phyloP scores from a whole-genome alignment of 2,888 invertebrate species.

The Stramonita haemastoma region DNA sequence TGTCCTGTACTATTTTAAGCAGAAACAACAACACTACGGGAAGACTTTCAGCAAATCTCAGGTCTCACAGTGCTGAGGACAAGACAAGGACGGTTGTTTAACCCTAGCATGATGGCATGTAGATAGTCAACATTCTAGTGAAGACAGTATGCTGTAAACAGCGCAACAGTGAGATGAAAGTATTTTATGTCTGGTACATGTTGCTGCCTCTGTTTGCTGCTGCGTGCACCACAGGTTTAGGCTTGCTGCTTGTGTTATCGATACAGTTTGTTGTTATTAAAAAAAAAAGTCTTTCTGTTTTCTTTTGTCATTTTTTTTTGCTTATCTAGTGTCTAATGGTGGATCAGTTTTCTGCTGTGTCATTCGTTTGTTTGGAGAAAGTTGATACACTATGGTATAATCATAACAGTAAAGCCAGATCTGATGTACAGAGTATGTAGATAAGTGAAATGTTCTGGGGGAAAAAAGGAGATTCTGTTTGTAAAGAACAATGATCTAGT shows the following conservation, averaged over 20 bases:
- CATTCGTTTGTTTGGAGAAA: not conserved
- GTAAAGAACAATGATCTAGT: not conserved
- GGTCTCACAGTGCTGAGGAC: slow-evolving; percentile 4
- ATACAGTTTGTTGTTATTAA: no score
- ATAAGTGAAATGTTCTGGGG: not conserved
- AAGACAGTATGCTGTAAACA: not conserved
- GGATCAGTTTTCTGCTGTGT: not conserved
- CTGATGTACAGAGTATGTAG: not conserved
- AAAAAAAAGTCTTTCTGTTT: no score
- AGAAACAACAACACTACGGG: slow-evolving; percentile 18
- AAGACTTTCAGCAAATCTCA: slow-evolving; percentile 30
- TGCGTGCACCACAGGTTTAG: not conserved
- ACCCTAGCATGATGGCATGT: not conserved
- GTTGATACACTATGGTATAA: not conserved
- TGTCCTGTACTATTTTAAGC: slow-evolving; percentile 24
- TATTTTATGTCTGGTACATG: not conserved
- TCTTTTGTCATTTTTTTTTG: no score
- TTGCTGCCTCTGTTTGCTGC: not conserved
- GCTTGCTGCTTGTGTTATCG: no score
- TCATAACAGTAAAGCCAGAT: not conserved
- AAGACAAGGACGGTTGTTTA: not conserved
- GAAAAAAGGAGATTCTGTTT: not conserved
- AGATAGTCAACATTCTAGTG: not conserved
- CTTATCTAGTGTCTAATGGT: not conserved
- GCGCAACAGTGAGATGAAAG: not conserved